Percentiles rank a stretch among this genome's conserved stretches.
phyloP scores from a whole-genome alignment of 2,888 invertebrate species.

The Chironomus tentans region DNA sequence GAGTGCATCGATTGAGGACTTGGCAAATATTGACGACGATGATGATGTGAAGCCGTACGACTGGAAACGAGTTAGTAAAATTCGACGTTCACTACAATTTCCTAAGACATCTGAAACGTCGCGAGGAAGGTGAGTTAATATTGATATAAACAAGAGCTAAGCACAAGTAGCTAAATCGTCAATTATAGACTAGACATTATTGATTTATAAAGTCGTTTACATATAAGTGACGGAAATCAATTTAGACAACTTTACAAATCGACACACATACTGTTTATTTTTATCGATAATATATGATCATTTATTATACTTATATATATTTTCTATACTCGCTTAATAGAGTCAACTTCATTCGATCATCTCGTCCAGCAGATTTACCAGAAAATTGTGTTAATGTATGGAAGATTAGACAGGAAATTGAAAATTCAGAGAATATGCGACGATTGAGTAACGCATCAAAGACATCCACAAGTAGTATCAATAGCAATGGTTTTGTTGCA shows the following conservation, averaged over 20 bases:
- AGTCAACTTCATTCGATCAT: background rate
- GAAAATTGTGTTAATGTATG: constrained; percentile 47
- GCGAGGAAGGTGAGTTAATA: constrained; percentile 14
- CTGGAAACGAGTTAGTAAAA: constrained; percentile 57
- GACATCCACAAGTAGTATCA: constrained; percentile 40
- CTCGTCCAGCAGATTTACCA: constrained; percentile 40
- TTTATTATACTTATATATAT: constrained; percentile 5
- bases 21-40: constrained; percentile 33
- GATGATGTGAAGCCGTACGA: constrained; percentile 49
- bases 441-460: constrained; percentile 44
- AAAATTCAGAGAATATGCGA: constrained; percentile 48
- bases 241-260: constrained; percentile 29
- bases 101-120: constrained; percentile 42
- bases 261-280: background rate
- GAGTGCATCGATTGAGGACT: constrained; percentile 47
- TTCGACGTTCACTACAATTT: constrained; percentile 57
- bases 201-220: constrained; percentile 1
- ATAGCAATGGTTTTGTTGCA: constrained; percentile 46
- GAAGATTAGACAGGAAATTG: constrained; percentile 47
- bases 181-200: background rate
- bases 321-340: constrained; percentile 15
- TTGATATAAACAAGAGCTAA: background rate
- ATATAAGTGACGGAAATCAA: background rate
- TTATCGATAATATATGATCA: background rate
- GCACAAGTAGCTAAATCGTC: background rate